These are phyloP conservation scores for Drosophila macrospina DNA, from an alignment of 2,888 invertebrate genomes.

Conservation along the genomic window DNA sequence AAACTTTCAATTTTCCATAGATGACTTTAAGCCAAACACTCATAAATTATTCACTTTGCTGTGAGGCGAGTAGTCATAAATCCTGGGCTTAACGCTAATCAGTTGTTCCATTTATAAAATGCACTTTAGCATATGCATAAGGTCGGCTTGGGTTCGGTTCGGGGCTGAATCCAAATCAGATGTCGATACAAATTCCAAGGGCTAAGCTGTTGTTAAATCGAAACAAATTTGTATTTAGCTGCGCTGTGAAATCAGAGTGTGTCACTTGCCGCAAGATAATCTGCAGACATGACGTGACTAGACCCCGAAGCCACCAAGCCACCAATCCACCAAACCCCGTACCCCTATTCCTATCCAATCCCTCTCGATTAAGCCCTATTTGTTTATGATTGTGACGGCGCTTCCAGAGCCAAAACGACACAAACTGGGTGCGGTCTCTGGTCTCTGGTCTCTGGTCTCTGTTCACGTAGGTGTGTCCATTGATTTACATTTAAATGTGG, in stretches of 20 bases:
- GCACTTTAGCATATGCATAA: constrained; percentile 51
- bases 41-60: constrained; percentile 64
- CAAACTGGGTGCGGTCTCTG: constrained; percentile 56
- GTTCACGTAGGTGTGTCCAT: constrained; percentile 61
- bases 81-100: constrained; percentile 68
- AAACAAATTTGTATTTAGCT: constrained; percentile 64
- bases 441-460: constrained; percentile 41
- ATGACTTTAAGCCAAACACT: constrained; percentile 31
- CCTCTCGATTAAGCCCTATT: constrained; percentile 47
- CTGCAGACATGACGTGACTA: constrained; percentile 63
- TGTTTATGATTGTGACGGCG: constrained; percentile 61
- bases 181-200: constrained; percentile 33
- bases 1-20: constrained; percentile 46
- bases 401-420: constrained; percentile 46
- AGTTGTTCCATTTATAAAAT: constrained; percentile 67
- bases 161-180: constrained; percentile 17
- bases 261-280: constrained; percentile 66
- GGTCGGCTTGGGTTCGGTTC: neutral
- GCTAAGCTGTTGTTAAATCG: constrained; percentile 60
- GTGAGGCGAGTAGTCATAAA: constrained; percentile 54
- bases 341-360: neutral
- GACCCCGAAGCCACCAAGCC: neutral
- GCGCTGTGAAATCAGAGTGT: constrained; percentile 58
- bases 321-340: neutral
- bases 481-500: constrained; percentile 72